Evolutionary conservation across 2,113 vertebrate genomes (phyloP), one percentile per base, ranked within the genome.

Genomic region (Scalopus aquaticus): DNA sequence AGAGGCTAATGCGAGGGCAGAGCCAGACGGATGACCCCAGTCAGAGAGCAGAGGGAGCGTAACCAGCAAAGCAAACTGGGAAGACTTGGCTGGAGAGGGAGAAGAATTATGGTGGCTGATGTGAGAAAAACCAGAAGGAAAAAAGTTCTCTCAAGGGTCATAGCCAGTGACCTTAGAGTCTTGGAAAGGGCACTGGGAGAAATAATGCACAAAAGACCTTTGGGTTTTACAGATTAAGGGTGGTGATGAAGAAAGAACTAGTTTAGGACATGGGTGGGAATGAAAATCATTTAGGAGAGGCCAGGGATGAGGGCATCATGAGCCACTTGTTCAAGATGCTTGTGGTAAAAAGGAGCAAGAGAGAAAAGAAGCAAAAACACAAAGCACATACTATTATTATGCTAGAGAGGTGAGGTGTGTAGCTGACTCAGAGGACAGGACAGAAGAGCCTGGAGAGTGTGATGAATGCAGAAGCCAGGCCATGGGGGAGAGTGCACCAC

Each of bases 301-400:
- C 13, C 0, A 0, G 39, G 39, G 58, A 58, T 0, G 51, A 1
- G 2, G 28, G 51, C 35, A 28, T 16, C 35, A 28, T 16, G 62
- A 42, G 26, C 26, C 32, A 30, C 35, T 13, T 9, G 1, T 37
- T 74, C 65, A 26, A 5, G 0, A 37, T 49, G 2, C 35, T 54
- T 2, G 0, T 2, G 26, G 69, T 37, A 65, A 82, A 73, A 78
- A 77, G 32, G 44, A 49, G 22, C 15, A 26, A 81, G 4, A 46
- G 56, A 90, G 37, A 4, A 92, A 35, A 44, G 46, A 12, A 17
- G 72, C 35, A 28, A 35, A 69, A 56, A 10, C 11, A 9, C 74
- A 15, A 0, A 20, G 12, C 19, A 11, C 73, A 13, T 1, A 13
- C 4, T 2, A 20, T 1, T 32, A 30, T 0, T 44, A 44, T 44